A percentile compares a stretch with the other conserved stretches of the same genome.
Evolutionary conservation across 2,797 vertebrate genomes (phyloP).

Genomic region (Microctenopoma steveboyesi): DNA sequence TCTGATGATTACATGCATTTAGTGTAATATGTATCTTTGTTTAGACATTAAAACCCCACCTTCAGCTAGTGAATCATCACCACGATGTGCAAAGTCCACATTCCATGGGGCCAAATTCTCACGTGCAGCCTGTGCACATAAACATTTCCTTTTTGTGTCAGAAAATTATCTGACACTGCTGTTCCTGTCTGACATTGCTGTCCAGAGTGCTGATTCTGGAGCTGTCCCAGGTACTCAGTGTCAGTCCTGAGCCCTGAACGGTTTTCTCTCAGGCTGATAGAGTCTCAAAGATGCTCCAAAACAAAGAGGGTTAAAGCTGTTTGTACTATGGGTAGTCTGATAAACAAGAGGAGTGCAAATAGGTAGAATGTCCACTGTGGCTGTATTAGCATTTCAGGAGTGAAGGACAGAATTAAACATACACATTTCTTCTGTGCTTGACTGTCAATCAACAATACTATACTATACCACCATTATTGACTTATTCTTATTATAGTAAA

Average conservation of each 20-base stretch:
- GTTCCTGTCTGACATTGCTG: background rate
- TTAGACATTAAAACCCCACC: too few relatives aligned
- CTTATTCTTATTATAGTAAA: background rate
- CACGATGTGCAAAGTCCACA: background rate
- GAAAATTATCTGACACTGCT: background rate
- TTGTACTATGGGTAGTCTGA: background rate
- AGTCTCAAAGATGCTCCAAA: background rate
- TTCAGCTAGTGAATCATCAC: too few relatives aligned
- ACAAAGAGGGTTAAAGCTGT: background rate
- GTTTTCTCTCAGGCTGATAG: background rate
- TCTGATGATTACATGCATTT: background rate
- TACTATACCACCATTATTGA: background rate
- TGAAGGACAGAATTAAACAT: background rate
- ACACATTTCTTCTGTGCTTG: background rate
- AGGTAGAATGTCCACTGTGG: too few relatives aligned
- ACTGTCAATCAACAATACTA: background rate
- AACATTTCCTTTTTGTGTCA: background rate
- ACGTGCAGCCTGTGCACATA: background rate
- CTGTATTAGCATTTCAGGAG: background rate
- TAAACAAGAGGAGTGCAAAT: background rate
- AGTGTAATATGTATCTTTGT: background rate
- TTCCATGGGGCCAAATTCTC: too few relatives aligned
- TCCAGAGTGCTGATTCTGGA: constrained; percentile 21
- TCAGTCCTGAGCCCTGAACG: background rate
- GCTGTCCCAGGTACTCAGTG: background rate